phyloP scores from a whole-genome alignment of 2,113 vertebrate genomes.

The Chamaetylas fuelleborni region DNA sequence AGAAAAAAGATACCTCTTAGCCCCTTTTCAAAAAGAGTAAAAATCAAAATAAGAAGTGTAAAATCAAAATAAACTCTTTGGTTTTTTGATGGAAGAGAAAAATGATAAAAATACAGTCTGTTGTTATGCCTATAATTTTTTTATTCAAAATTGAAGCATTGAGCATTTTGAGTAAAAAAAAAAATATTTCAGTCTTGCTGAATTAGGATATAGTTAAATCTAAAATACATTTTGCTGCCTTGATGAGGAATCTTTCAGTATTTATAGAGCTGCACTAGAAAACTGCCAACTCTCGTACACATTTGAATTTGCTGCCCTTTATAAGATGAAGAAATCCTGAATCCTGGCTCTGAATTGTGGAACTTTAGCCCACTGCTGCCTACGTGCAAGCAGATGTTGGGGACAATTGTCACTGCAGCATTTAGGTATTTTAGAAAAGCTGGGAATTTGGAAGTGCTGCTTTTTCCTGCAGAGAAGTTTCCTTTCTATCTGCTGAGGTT shows the following conservation, averaged over 20 bases:
- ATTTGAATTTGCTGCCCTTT: constrained; percentile 60
- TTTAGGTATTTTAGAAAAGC: not conserved
- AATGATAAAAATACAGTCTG: not conserved
- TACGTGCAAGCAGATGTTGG: constrained; percentile 11
- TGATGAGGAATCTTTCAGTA: constrained; percentile 4
- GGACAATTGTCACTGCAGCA: constrained; percentile 1
- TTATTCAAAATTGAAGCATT: not conserved
- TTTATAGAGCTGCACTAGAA: constrained; percentile 49
- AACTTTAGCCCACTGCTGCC: constrained; percentile 18
- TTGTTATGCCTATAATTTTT: not conserved
- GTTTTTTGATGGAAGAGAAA: not conserved
- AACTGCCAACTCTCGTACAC: not conserved
- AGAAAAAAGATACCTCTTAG: not conserved
- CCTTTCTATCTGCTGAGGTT: accelerated
- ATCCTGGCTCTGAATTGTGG: not conserved
- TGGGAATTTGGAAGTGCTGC: not conserved
- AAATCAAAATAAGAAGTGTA: not conserved
- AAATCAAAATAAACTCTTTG: not conserved
- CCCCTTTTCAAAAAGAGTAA: not conserved
- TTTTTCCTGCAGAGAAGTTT: not conserved
- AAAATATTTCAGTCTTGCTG: not conserved
- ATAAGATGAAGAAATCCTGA: not conserved
- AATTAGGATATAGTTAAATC: not conserved
- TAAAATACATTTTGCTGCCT: not conserved
- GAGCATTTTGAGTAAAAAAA: not conserved